Evolutionary conservation across 64 coral and sea anemone genomes (phyloP).

Genomic region (Platygyra sinensis): DNA sequence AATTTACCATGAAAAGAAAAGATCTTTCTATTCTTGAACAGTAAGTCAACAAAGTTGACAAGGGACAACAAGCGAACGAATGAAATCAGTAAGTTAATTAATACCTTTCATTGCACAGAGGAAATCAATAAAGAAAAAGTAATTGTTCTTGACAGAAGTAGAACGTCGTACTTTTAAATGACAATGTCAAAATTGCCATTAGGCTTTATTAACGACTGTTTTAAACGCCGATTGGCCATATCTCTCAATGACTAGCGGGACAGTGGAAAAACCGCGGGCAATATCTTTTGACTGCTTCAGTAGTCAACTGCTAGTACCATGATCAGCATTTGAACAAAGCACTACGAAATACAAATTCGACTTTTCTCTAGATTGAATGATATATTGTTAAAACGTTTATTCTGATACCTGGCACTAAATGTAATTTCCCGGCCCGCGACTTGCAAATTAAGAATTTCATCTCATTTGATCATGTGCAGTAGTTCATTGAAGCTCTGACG

Average conservation of each 20-base stretch:
- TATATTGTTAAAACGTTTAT: neutral
- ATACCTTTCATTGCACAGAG: neutral
- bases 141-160: slow-evolving; percentile 14
- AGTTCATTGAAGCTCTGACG: no score
- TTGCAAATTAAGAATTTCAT: no score
- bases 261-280: no score
- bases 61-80: neutral
- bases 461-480: no score
- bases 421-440: neutral
- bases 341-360: neutral
- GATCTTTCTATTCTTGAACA: neutral
- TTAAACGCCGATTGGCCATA: neutral
- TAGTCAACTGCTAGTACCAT: no score
- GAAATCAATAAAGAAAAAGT: slow-evolving; percentile 20
- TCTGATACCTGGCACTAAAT: neutral
- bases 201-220: neutral
- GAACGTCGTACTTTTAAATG: neutral
- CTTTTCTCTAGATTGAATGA: neutral
- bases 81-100: slow-evolving; percentile 25
- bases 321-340: no score
- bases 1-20: neutral
- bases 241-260: no score
- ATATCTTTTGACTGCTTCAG: no score
- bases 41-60: slow-evolving; percentile 52
- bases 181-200: slow-evolving; percentile 15